A percentile compares a stretch with the other conserved stretches of the same genome.
Evolutionary conservation across 2,888 invertebrate genomes (phyloP).

Genomic region (Villa cingulata): DNA sequence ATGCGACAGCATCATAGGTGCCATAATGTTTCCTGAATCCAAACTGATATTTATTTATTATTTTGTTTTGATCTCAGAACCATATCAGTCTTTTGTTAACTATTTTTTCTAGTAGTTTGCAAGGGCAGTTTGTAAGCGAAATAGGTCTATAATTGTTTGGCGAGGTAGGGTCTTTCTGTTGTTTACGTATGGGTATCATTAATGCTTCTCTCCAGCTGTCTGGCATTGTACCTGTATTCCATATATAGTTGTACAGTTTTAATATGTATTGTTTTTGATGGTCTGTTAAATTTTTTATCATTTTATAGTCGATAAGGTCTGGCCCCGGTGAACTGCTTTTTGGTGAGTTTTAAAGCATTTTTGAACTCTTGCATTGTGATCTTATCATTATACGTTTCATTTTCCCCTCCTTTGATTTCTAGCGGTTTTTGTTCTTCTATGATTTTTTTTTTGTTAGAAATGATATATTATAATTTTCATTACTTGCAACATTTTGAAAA

Average conservation of each 20-base stretch:
- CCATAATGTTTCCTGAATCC: not conserved
- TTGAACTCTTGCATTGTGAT: no score
- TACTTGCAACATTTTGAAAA: no score
- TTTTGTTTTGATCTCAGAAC: not conserved
- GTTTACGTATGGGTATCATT: not conserved
- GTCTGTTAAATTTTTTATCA: no score
- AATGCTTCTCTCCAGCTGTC: constrained; percentile 1
- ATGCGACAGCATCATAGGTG: not conserved
- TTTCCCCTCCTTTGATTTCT: no score
- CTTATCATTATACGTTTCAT: no score
- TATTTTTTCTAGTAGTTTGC: constrained; percentile 2
- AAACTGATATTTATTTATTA: not conserved
- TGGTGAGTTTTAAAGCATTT: no score
- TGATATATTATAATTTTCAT: no score
- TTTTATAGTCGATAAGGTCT: no score
- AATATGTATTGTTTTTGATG: not conserved
- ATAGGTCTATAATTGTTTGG: constrained; percentile 1
- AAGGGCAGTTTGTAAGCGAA: not conserved
- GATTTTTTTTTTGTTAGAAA: no score
- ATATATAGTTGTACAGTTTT: constrained; percentile 1
- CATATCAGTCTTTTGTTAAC: constrained; percentile 1
- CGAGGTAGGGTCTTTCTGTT: no score
- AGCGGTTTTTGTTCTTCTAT: no score
- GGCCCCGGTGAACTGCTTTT: no score
- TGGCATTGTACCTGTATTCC: not conserved